Percentiles rank a stretch among this genome's conserved stretches.
Evolutionary conservation across 2,888 invertebrate species (phyloP).

Genomic region (Pegoplata infirma): DNA sequence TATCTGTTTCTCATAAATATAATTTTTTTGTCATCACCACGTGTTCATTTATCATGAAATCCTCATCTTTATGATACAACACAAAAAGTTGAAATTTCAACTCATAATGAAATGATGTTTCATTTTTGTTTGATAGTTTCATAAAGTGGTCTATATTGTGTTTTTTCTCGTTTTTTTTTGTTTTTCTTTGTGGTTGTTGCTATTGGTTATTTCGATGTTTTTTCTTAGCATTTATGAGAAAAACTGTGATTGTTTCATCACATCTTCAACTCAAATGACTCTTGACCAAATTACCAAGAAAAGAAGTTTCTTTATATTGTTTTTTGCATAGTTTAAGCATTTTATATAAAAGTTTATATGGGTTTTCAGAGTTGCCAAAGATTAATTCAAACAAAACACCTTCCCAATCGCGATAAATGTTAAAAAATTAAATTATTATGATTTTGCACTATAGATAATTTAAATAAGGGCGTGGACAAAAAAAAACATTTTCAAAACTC

Average conservation of each 20-base stretch:
- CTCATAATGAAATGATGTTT: constrained; percentile 44
- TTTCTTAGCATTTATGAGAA: background rate
- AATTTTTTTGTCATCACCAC: constrained; percentile 13
- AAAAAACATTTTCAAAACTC: too few species aligned
- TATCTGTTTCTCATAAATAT: constrained; percentile 31
- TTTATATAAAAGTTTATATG: constrained; percentile 11
- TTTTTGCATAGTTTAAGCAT: background rate
- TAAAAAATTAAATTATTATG: too few species aligned
- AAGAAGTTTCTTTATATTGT: background rate
- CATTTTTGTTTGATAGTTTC: constrained; percentile 43
- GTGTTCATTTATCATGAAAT: constrained; percentile 37
- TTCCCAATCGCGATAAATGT: too few species aligned
- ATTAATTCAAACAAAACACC: too few species aligned
- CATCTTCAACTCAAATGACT: constrained; percentile 18
- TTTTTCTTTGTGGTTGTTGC: constrained; percentile 1
- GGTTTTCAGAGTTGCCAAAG: too few species aligned
- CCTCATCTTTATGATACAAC: background rate
- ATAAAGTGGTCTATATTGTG: constrained; percentile 21
- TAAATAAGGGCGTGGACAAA: too few species aligned
- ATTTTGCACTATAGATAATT: too few species aligned
- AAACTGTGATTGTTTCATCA: constrained; percentile 27
- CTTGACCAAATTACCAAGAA: constrained; percentile 33
- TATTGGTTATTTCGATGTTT: constrained; percentile 2
- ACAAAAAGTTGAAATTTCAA: constrained; percentile 7
- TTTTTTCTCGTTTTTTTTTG: background rate